phyloP scores from a whole-genome alignment of 2,888 invertebrate genomes.

The Drosophila neutralis region DNA sequence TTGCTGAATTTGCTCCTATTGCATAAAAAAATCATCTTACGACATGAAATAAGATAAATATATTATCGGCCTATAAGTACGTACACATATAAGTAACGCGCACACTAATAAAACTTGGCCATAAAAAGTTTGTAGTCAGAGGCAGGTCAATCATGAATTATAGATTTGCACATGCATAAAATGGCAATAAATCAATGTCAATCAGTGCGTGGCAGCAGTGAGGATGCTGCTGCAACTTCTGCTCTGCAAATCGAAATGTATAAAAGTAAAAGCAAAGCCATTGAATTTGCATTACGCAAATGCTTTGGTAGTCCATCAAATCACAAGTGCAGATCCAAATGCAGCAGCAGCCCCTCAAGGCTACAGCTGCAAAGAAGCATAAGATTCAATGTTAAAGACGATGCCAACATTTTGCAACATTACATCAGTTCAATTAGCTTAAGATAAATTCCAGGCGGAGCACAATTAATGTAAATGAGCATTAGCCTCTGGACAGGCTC shows the following conservation, averaged over 20 bases:
- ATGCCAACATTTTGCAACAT: conserved; percentile 16
- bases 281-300: conserved; percentile 57
- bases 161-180: conserved; percentile 33
- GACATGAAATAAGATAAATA: neutral
- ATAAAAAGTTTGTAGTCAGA: conserved; percentile 18
- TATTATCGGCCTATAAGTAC: neutral
- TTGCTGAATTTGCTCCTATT: neutral
- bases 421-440: conserved; percentile 3
- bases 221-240: neutral
- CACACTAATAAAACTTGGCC: neutral
- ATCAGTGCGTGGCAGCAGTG: conserved; percentile 27
- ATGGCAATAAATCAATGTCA: conserved; percentile 54
- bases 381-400: neutral
- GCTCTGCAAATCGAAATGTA: conserved; percentile 29
- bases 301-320: conserved; percentile 36
- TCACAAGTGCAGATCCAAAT: conserved; percentile 20
- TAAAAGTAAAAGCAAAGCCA: conserved; percentile 16
- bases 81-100: neutral
- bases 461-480: conserved; percentile 39
- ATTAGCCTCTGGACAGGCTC: conserved; percentile 3
- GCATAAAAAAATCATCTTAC: neutral
- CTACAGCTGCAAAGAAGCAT: conserved; percentile 3
- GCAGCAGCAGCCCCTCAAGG: conserved; percentile 19
- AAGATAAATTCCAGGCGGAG: conserved; percentile 9
- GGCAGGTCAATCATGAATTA: conserved; percentile 35